Evolutionary conservation across 2,888 invertebrate genomes (phyloP), one percentile per base, ranked within the genome.

Genomic region (Ptilodon capucinus): DNA sequence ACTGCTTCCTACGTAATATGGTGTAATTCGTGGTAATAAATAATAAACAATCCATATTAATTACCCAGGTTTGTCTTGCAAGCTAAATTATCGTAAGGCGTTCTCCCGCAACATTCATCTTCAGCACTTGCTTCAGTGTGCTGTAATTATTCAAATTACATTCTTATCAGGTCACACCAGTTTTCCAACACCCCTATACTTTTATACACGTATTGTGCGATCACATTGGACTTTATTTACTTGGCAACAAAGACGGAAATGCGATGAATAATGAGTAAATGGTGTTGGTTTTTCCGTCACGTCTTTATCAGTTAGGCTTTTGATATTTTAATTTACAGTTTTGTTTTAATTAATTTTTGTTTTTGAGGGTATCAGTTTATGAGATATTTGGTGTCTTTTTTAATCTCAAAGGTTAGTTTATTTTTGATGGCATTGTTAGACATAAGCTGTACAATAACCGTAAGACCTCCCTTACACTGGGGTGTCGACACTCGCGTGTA

Each of bases 101-200:
- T n/a, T n/a, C 60, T 61, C 67, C 68, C 66, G 62, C 66, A 68
- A 77, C 79, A 87, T 87, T 87, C 86, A 84, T 86, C 86, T 84
- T 85, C 72, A 49, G 79, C 76, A 74, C 78, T 79, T 78, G 74
- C 64, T 65, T 58, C 71, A 68, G 74, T 74, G 67, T 72, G 71
- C 62, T 55, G 77, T 86, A 87, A 88, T 87, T 88, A 88, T 88
- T 88, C 86, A 88, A 88, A 88, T 88, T 79, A 71, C 65, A 56
- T 70, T 63, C 83, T 88, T 88, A 88, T 88, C 88, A 75, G 76
- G 60, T 73, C 64, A 75, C 53, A 75, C 71, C 88, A 88, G 87
- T 86, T 85, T 83, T 80, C 79, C 68, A 62, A 68, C 76, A 64
- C 68, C 79, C 68, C 72, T 57, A 40, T 45, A 44, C 49, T 54